These are phyloP conservation scores for Rhombomys opimus DNA, from an alignment of 2,113 vertebrate species.

Conservation along the genomic window DNA sequence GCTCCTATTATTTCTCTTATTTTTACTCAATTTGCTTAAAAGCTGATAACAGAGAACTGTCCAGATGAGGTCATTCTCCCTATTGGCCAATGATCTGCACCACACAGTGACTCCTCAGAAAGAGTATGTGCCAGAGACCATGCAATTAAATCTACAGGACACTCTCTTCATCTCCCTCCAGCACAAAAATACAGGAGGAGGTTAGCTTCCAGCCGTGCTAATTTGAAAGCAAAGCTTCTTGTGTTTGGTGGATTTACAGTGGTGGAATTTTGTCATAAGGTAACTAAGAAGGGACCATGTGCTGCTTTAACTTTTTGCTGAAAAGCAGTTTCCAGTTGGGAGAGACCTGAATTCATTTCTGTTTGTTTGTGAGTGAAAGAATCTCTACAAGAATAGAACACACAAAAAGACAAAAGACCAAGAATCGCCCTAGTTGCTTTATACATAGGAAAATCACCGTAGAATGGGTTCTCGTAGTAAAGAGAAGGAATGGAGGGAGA, in stretches of 20 bases:
- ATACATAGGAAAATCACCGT: background rate
- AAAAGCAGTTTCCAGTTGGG: background rate
- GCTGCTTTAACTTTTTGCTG: slow-evolving; percentile 14
- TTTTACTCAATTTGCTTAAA: background rate
- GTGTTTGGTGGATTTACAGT: background rate
- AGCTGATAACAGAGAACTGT: background rate
- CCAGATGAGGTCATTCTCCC: background rate
- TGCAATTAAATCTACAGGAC: background rate
- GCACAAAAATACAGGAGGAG: background rate
- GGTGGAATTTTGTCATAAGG: background rate
- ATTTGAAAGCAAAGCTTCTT: slow-evolving; percentile 4
- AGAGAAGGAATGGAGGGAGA: background rate
- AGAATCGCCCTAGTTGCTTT: background rate
- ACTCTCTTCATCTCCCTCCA: background rate
- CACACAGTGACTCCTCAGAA: background rate
- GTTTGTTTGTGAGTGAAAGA: slow-evolving; percentile 19
- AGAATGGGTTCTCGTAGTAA: background rate
- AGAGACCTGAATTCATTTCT: slow-evolving; percentile 14
- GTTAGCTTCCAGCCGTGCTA: background rate
- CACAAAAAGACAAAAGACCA: background rate
- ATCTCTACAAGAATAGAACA: background rate
- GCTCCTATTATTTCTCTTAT: background rate
- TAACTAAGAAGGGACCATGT: slow-evolving; percentile 8
- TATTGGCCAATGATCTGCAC: slow-evolving; percentile 8
- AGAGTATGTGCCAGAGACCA: background rate